Percentiles rank a stretch among this genome's conserved stretches.
Evolutionary conservation across 2,797 vertebrate genomes (phyloP).

Genomic region (Sebastes trivittatus): DNA sequence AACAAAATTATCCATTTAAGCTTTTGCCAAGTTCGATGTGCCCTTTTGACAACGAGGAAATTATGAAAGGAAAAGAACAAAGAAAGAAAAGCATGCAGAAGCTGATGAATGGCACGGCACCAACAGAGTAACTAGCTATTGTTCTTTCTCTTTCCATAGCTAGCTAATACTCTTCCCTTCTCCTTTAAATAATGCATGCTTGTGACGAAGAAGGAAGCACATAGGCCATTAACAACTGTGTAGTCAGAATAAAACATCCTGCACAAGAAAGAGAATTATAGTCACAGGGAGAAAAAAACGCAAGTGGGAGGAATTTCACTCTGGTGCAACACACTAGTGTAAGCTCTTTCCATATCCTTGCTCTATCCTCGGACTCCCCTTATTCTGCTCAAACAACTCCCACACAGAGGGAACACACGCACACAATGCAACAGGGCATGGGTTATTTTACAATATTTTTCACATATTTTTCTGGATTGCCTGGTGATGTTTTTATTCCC

Average conservation of each 20-base stretch:
- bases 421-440: not conserved
- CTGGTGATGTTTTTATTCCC: not conserved
- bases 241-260: constrained; percentile 60
- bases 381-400: constrained; percentile 25
- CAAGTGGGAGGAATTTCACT: constrained; percentile 17
- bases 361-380: not conserved
- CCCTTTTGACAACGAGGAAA: not conserved
- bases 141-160: constrained; percentile 26
- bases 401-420: constrained; percentile 8
- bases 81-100: not conserved
- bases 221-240: constrained; percentile 59
- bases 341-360: constrained; percentile 1
- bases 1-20: constrained; percentile 5
- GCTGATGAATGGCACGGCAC: constrained; percentile 39
- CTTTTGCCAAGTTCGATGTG: constrained; percentile 5
- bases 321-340: constrained; percentile 10
- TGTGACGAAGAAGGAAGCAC: constrained; percentile 51
- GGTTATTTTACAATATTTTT: not conserved
- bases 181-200: constrained; percentile 70
- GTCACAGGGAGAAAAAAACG: not conserved
- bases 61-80: constrained; percentile 4
- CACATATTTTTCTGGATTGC: not conserved
- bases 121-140: constrained; percentile 39
- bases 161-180: constrained; percentile 39
- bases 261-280: constrained; percentile 38